These are phyloP conservation scores for Lampris megalopsis DNA, from an alignment of 2,113 vertebrate species.

Conservation along the genomic window DNA sequence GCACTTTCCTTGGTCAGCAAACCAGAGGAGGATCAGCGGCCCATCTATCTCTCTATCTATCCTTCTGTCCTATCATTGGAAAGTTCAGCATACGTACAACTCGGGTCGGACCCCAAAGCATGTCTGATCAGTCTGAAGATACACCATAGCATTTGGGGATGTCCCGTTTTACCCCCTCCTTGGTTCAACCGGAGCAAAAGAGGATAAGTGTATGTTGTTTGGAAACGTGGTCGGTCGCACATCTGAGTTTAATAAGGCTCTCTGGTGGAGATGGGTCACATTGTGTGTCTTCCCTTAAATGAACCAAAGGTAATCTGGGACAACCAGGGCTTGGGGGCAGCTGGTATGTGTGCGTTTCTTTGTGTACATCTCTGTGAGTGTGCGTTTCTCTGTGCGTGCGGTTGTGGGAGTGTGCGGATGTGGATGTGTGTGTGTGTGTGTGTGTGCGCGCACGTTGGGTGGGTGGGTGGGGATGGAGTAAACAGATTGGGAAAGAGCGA, in stretches of 20 bases:
- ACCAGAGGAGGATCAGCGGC: slow-evolving; percentile 59
- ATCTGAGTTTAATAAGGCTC: slow-evolving; percentile 72
- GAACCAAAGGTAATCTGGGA: slow-evolving; percentile 68
- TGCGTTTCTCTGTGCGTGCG: no score
- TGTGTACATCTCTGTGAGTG: no score
- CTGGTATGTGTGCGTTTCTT: slow-evolving; percentile 32
- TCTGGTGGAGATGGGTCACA: slow-evolving; percentile 65
- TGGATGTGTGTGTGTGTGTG: slow-evolving; percentile 29
- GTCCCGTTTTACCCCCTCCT: slow-evolving; percentile 42
- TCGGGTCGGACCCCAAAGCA: slow-evolving; percentile 65
- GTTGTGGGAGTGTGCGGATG: slow-evolving; percentile 10
- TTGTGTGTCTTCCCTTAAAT: slow-evolving; percentile 67
- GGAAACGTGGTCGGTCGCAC: slow-evolving; percentile 57
- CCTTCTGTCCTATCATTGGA: slow-evolving; percentile 45
- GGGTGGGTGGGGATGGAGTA: slow-evolving; percentile 58
- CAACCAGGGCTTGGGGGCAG: slow-evolving; percentile 44
- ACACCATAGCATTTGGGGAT: slow-evolving; percentile 44
- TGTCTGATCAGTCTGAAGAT: slow-evolving; percentile 66
- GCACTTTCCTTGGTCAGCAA: slow-evolving; percentile 61
- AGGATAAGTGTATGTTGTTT: slow-evolving; percentile 61
- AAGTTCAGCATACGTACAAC: slow-evolving; percentile 51
- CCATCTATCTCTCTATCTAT: slow-evolving; percentile 50
- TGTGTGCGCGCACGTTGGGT: slow-evolving; percentile 31
- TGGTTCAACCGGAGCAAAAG: slow-evolving; percentile 60
- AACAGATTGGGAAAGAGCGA: slow-evolving; percentile 67